Percentiles rank a stretch among this genome's conserved stretches.
Conservation (phyloP, 2,797 vertebrate genomes). For the Aplochiton taeniatus region DNA sequence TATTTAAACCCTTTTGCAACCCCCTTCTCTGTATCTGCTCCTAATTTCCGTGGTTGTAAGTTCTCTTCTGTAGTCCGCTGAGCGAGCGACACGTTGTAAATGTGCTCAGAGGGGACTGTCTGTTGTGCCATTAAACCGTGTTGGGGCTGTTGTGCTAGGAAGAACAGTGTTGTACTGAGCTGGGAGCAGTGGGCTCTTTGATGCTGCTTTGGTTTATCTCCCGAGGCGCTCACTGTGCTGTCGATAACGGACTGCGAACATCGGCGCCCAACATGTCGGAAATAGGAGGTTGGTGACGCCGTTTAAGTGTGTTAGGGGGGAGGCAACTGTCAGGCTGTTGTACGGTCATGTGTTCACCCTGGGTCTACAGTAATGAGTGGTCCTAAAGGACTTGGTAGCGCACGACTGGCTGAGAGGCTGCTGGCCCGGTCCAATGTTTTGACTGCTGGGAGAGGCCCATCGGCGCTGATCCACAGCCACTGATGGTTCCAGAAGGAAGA, state of each 20-base stretch:
- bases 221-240: conserved; percentile 20
- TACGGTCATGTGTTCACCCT: conserved; percentile 37
- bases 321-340: conserved; percentile 8
- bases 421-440: conserved; percentile 38
- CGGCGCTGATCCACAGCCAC: conserved; percentile 40
- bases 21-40: too few species aligned
- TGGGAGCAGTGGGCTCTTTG: conserved; percentile 16
- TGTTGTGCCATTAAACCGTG: conserved; percentile 12
- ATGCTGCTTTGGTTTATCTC: conserved; percentile 27
- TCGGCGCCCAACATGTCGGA: conserved; percentile 39
- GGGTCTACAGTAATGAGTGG: conserved; percentile 47
- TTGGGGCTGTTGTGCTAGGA: background rate
- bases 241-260: conserved; percentile 37
- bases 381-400: conserved; percentile 46
- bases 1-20: too few species aligned
- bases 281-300: conserved; percentile 26
- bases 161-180: background rate
- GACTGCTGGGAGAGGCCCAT: conserved; percentile 38
- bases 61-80: too few species aligned
- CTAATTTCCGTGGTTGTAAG: too few species aligned
- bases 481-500: conserved; percentile 10
- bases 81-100: too few species aligned
- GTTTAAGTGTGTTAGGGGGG: conserved; percentile 41
- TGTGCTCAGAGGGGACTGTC: conserved; percentile 6
- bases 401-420: conserved; percentile 29